Evolutionary conservation across 2,797 vertebrate species (phyloP), one percentile per base, ranked within the genome.

Genomic region (Chelon labrosus): DNA sequence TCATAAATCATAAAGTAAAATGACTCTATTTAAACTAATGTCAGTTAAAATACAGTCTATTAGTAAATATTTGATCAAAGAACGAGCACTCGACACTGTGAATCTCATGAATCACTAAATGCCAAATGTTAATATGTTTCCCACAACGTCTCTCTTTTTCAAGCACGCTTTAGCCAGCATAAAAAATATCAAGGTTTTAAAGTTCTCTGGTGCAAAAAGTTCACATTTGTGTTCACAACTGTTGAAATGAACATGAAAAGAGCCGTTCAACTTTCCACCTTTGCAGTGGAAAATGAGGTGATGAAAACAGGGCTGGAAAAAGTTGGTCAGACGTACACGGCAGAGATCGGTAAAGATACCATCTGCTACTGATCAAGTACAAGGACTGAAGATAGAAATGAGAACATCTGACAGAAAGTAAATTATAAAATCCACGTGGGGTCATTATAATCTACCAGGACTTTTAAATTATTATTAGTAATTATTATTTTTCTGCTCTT

Each of bases 291-390:
- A 58, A 53, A 20, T n/a, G 39, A 54, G 31, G 50, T 41, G 25
- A 60, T 31, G 56, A 70, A 73, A 75, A 70, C 22, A 31, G n/a
- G 19, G 17, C 47, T 49, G 31, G 38, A 75, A 55, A 73, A 87
- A 79, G 56, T 83, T 57, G 79, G 78, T 81, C 80, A 86, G 52
- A 73, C 9, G n/a, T 17, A 14, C 52, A 52, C 76, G 68, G 77
- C 64, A 39, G 75, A 56, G 44, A 76, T 62, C 31, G 19, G 80
- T 81, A 76, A 67, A 31, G 31, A 42, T 16, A 49, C 68, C 77
- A 68, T 73, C 60, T 70, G 75, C 57, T 60, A n/a, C 70, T 49
- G 49, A 75, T 79, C 58, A 81, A 61, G 37, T 6, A 19, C 41
- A 50, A 72, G 49, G 16, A 7, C 27, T 52, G 22, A 54, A 62